A percentile compares a stretch with the other conserved stretches of the same genome.
Evolutionary conservation across 1,140 invertebrate species (phyloP).

Genomic region (Pseudomyrmex flavicornis): DNA sequence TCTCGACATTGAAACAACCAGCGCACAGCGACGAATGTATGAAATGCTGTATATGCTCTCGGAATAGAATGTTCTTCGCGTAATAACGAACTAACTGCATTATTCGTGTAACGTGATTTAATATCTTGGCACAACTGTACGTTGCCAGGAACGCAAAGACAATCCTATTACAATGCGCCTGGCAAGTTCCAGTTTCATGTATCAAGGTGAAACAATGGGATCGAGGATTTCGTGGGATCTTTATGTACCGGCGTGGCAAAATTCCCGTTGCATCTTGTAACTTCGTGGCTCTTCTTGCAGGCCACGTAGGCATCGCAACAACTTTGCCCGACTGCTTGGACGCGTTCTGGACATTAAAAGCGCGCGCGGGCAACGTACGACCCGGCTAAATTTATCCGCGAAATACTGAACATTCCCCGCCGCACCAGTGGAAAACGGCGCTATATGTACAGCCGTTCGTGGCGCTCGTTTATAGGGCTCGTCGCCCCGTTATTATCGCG

Average conservation of each 20-base stretch:
- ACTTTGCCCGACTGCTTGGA: slow-evolving; percentile 63
- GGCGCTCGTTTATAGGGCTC: slow-evolving; percentile 48
- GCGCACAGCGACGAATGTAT: slow-evolving; percentile 11
- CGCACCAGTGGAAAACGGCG: slow-evolving; percentile 41
- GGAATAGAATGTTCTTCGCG: slow-evolving; percentile 53
- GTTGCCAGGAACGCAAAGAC: slow-evolving; percentile 55
- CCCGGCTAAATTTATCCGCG: slow-evolving; percentile 76
- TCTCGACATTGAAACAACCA: slow-evolving; percentile 43
- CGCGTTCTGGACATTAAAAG: slow-evolving; percentile 70
- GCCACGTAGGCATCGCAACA: not conserved
- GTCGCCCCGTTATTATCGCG: slow-evolving; percentile 51
- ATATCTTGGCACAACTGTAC: slow-evolving; percentile 60
- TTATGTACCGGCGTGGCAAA: slow-evolving; percentile 45
- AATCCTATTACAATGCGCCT: slow-evolving; percentile 60
- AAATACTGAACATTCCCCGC: slow-evolving; percentile 72
- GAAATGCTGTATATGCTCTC: slow-evolving; percentile 29
- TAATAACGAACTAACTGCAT: slow-evolving; percentile 61
- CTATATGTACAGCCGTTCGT: slow-evolving; percentile 42
- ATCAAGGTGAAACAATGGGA: slow-evolving; percentile 57
- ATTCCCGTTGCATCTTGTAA: slow-evolving; percentile 54
- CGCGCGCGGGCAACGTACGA: slow-evolving; percentile 60
- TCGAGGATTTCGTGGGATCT: slow-evolving; percentile 57
- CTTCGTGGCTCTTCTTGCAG: slow-evolving; percentile 1
- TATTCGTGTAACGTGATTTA: slow-evolving; percentile 61
- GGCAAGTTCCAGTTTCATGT: slow-evolving; percentile 59